Conservation (phyloP, 1,140 invertebrate species). For the Drosophila ercepeae region DNA sequence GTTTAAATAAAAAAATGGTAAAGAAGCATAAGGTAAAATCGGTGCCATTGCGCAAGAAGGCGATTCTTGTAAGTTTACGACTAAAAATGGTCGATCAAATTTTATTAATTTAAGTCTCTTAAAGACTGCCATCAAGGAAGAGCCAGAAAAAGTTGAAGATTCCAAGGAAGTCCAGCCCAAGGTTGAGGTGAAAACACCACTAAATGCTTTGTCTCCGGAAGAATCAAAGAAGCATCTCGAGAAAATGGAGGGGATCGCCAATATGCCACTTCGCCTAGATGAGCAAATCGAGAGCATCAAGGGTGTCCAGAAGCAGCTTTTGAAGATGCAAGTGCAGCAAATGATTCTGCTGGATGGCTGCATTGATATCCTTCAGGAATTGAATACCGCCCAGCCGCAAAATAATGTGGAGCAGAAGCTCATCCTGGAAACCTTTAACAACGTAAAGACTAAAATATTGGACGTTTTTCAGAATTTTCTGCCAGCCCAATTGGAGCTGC, state of each 20-base stretch:
- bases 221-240: conserved; percentile 8
- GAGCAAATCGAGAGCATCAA: conserved; percentile 26
- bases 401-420: conserved; percentile 13
- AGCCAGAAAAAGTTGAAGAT: background rate
- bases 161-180: background rate
- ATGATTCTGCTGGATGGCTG: conserved; percentile 28
- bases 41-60: conserved; percentile 15
- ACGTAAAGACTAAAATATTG: conserved; percentile 21
- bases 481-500: conserved; percentile 23
- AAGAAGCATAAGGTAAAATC: conserved; percentile 37
- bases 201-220: background rate
- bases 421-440: conserved; percentile 26
- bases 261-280: conserved; percentile 30
- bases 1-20: conserved; percentile 16
- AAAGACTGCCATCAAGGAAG: background rate
- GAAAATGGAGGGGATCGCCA: conserved; percentile 24
- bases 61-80: background rate
- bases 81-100: background rate
- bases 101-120: background rate
- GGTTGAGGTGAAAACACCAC: background rate
- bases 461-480: conserved; percentile 26
- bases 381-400: conserved; percentile 6
- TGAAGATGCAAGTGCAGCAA: conserved; percentile 32
- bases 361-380: conserved; percentile 30
- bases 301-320: conserved; percentile 27